These are phyloP conservation scores for Ommatoiulus sabulosus DNA, from an alignment of 2,888 invertebrate genomes.

Conservation along the genomic window DNA sequence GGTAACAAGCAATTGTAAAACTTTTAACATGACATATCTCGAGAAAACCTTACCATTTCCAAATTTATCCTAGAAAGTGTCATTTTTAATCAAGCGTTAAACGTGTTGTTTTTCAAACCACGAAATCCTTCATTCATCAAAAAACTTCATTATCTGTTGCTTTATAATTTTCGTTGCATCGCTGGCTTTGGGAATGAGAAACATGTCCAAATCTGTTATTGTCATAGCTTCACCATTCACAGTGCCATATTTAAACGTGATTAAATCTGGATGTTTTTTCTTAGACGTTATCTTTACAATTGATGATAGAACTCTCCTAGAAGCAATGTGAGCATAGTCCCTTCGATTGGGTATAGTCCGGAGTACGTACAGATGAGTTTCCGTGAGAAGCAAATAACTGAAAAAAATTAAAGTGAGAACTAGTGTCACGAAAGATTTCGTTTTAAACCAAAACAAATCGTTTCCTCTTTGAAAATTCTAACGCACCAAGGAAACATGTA, in stretches of 20 bases:
- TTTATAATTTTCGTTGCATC: conserved; percentile 91
- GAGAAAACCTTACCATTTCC: background rate
- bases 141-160: conserved; percentile 80
- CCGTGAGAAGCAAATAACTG: conserved; percentile 87
- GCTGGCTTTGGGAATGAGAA: conserved; percentile 90
- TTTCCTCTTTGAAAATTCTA: background rate
- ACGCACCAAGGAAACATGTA: conserved; percentile 81
- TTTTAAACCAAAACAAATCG: background rate
- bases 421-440: background rate
- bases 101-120: background rate
- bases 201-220: conserved; percentile 89
- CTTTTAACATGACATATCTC: background rate
- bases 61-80: background rate
- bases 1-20: background rate
- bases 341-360: conserved; percentile 81
- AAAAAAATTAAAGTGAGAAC: background rate
- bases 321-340: conserved; percentile 86
- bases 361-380: conserved; percentile 86
- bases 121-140: conserved; percentile 46
- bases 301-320: conserved; percentile 86
- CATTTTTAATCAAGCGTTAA: background rate
- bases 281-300: conserved; percentile 98
- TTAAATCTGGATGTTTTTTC: conserved; percentile 93
- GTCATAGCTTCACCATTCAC: conserved; percentile 79
- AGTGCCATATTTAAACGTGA: conserved; percentile 96